Percentiles rank a stretch among this genome's conserved stretches.
phyloP scores from a whole-genome alignment of 2,113 vertebrate genomes.

The Aphyosemion australe region DNA sequence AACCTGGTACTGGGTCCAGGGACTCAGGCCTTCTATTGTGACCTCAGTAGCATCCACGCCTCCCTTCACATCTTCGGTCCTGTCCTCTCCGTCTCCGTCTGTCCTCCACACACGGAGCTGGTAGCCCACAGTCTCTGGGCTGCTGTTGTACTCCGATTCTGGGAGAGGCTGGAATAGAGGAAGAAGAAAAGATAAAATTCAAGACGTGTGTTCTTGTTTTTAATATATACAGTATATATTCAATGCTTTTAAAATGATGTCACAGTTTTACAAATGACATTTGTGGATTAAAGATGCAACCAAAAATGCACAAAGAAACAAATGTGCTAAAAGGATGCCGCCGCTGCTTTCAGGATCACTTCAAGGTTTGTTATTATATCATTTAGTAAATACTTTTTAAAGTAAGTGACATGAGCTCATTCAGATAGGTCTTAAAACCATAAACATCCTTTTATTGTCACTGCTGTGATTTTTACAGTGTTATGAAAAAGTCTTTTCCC shows the following conservation, averaged over 20 bases:
- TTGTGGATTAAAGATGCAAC: not conserved
- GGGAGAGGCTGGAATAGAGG: constrained; percentile 82
- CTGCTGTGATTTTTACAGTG: no score
- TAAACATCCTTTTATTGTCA: no score
- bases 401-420: not conserved
- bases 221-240: no score
- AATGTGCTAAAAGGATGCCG: no score
- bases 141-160: constrained; percentile 88
- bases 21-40: constrained; percentile 86
- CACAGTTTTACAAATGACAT: not conserved
- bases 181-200: not conserved
- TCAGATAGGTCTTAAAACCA: no score
- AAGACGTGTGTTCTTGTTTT: not conserved
- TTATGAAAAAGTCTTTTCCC: no score
- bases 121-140: constrained; percentile 91
- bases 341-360: no score
- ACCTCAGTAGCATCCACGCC: constrained; percentile 68
- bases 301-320: no score
- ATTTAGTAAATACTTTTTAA: no score
- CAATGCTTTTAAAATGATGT: not conserved
- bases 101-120: constrained; percentile 79
- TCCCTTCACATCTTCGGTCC: constrained; percentile 76
- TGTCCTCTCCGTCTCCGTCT: constrained; percentile 66
- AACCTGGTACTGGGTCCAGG: constrained; percentile 90
- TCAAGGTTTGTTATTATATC: no score